Percentiles rank a stretch among this genome's conserved stretches.
Conservation (phyloP, 2,113 vertebrate species). For the Alces alces region DNA sequence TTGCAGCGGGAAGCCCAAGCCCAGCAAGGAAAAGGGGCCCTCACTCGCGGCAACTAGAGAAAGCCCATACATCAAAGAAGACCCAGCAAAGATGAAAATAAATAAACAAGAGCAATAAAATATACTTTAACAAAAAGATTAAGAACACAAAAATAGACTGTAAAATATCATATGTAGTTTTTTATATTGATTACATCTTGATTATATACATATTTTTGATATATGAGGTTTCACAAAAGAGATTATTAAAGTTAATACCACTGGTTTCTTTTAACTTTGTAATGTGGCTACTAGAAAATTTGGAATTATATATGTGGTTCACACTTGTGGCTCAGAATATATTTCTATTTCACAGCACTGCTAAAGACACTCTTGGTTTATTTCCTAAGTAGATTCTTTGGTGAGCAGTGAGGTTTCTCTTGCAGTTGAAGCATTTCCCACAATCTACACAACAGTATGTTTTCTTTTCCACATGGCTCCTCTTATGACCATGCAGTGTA, state of each 20-base stretch:
- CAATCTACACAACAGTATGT: background rate
- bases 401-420: background rate
- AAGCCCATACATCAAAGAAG: background rate
- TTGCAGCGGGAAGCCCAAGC: background rate
- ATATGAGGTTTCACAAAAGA: background rate
- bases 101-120: background rate
- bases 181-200: background rate
- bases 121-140: background rate
- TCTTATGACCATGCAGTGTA: background rate
- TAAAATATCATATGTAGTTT: background rate
- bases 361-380: background rate
- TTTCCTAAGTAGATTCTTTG: background rate
- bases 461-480: background rate
- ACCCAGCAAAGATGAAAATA: background rate
- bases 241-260: slow-evolving; percentile 7
- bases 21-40: background rate
- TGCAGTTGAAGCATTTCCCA: background rate
- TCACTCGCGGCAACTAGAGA: background rate
- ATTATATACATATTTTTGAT: slow-evolving; percentile 2
- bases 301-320: background rate
- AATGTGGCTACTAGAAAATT: background rate
- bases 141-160: background rate
- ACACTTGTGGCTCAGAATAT: background rate
- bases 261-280: background rate
- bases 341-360: background rate